Evolutionary conservation across 1,140 invertebrate genomes (phyloP), one percentile per base, ranked within the genome.

Genomic region (Goniozus legneri): DNA sequence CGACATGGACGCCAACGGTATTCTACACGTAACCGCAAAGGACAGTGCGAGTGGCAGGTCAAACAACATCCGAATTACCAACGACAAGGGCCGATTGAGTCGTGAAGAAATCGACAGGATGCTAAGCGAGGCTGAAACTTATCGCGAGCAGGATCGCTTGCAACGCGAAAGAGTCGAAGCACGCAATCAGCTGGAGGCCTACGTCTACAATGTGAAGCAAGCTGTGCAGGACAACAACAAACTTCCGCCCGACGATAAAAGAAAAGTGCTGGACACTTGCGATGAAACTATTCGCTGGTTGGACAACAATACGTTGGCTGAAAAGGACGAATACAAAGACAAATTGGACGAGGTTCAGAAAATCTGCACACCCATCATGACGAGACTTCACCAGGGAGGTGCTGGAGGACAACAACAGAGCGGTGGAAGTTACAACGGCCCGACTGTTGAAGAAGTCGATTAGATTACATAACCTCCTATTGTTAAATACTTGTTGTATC

Each of bases 91-190:
- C 2, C 82, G 93, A 15, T 77, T 97, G 2, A 87, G 84, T 16
- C 92, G 95, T 65, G 87, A 88, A 18, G 92, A 97, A 59, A 97
- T 97, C 56, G 91, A 96, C 58, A 79, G 85, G 21, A 97, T 97
- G 94, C 79, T 97, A 8, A 70, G 79, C n/a, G 87, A 89, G 22
- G 86, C 87, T 7, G 84, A 88, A 52, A 82, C 81, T 50, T 88
- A 84, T 60, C 82, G 81, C 52, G 73, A 77, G 15, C 84, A 87
- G 63, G 85, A 88, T 57, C 83, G 87, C 24, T 77, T 77, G 31
- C 78, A 81, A 52, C 64, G 70, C 32, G 76, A 82, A 30, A 72
- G 80, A 24, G 79, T 89, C 22, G 55, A 73, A 2, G 77, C 82
- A 18, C 83, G 84, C 54, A 89, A 89, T 62, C 71, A 77, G 39